Conservation (phyloP, 1,140 invertebrate genomes). For the Parasteatoda tepidariorum region DNA sequence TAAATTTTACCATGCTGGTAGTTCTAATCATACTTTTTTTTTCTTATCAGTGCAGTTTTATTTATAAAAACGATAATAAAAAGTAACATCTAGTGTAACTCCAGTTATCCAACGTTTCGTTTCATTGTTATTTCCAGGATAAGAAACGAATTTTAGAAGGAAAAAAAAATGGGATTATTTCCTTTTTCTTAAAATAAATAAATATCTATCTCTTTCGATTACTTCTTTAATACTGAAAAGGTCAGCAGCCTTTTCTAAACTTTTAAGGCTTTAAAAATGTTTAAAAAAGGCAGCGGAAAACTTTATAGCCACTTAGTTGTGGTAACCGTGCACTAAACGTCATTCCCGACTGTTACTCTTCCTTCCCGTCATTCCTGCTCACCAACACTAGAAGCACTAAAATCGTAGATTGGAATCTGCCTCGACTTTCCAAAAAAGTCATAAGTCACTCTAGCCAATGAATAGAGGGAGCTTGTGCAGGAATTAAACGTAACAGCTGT, state of each 20-base stretch:
- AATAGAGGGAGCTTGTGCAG: slow-evolving; percentile 46
- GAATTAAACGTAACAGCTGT: slow-evolving; percentile 58
- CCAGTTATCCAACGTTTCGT: neutral
- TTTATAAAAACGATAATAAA: too few species aligned
- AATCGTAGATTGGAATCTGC: slow-evolving; percentile 56
- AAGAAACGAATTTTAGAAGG: neutral
- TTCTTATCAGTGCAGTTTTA: too few species aligned
- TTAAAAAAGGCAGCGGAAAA: slow-evolving; percentile 14
- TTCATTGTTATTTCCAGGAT: neutral
- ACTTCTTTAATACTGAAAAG: neutral
- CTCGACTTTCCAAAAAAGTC: slow-evolving; percentile 36
- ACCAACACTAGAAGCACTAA: slow-evolving; percentile 36
- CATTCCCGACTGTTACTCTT: slow-evolving; percentile 45
- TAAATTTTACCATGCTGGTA: too few species aligned
- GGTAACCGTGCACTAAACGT: slow-evolving; percentile 54
- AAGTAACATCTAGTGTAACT: neutral
- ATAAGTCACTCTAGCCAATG: slow-evolving; percentile 56
- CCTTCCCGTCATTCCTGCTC: slow-evolving; percentile 13
- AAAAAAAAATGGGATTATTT: neutral
- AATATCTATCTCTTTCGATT: neutral
- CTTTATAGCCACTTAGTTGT: slow-evolving; percentile 52
- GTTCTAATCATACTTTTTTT: too few species aligned
- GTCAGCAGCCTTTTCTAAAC: neutral
- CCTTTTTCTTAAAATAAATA: slow-evolving; percentile 6
- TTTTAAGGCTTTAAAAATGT: neutral